Evolutionary conservation across 2,797 vertebrate genomes (phyloP), one percentile per base, ranked within the genome.

Genomic region (Parambassis ranga): DNA sequence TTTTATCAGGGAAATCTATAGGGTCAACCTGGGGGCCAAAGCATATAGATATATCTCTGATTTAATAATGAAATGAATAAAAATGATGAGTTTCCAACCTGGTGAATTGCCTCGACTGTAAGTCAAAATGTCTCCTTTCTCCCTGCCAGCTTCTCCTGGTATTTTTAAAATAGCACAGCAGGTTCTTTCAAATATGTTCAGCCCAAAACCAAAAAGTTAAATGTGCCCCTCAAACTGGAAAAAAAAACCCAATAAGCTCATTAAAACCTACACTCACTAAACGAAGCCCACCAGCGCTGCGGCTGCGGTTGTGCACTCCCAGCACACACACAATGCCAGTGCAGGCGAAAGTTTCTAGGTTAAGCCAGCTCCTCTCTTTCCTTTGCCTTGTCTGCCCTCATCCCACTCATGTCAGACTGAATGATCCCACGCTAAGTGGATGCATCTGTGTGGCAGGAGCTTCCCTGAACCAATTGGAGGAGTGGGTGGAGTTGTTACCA

Each of bases 21-120:
- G 65, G 82, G 83, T 81, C 85, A 82, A 65, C 14, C 24, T 42
- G 8, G 41, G 68, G 75, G 84, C 67, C 67, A 3, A 13, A 46
- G 62, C 74, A 71, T 51, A 30, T 52, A 71, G 73, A 84, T 77
- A 84, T 77, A 77, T 49, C 61, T 37, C 72, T 18, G 69, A 76
- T 80, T 80, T 83, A 83, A 73, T 85, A 83, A 87, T 78, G 82
- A 65, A 73, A 81, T n/a, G 41, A 71, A 87, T 88, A 84, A 85
- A 88, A 87, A 78, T 78, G 79, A 88, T 79, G 69, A 79, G 75
- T 83, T 82, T 75, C 69, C 56, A 71, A 69, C 46, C 65, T 42
- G 61, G 56, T 79, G 67, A 69, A 52, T 65, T 53, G 74, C 68
- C 77, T 46, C 0, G 16, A 55, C 52, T 50, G 49, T 63, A 75